Evolutionary conservation across 2,113 vertebrate genomes (phyloP), one percentile per base, ranked within the genome.

Genomic region (Oreochromis niloticus): DNA sequence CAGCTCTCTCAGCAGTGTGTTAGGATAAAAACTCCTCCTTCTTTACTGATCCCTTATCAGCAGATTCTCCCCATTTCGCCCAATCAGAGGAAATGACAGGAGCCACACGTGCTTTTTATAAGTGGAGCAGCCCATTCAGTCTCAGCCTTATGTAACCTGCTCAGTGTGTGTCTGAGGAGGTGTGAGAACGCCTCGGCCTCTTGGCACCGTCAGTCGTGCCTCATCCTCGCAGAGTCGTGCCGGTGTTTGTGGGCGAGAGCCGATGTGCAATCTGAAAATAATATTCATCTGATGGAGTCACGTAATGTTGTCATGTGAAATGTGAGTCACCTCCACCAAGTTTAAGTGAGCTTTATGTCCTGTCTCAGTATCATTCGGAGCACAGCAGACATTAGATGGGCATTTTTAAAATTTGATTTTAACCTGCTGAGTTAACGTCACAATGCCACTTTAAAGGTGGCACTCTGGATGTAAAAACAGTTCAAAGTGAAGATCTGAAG

Each of bases 161-260:
- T 85, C 80, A 10, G 56, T 4, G 73, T 82, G 86, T 1, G 52
- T 85, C 89, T 85, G 92, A 93, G 92, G 94, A 94, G 94, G 91
- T 39, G 89, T 89, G 84, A 89, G 80, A 82, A 92, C 80, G 84
- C 88, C 92, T 91, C 89, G 57, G 86, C 86, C 83, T 75, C 85
- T 41, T 9, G 80, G 36, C 13, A 12, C 52, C 46, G 46, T 9
- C 50, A 12, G 27, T 83, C 68, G 55, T 71, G 86, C 54, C 89
- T 79, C 4, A 86, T 68, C 61, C 48, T 57, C 16, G 2, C 54
- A 2, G 55, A 83, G 87, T 82, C 80, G 83, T 71, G 91, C 46
- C 5, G 83, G 46, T 68, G 85, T 56, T 82, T 79, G 88, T 91
- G 91, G 83, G 85, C 17, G 84, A 84, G 78, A 55, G 73, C 11